Conservation (phyloP, 2,113 vertebrate species). For the Sarotherodon lohbergeri region DNA sequence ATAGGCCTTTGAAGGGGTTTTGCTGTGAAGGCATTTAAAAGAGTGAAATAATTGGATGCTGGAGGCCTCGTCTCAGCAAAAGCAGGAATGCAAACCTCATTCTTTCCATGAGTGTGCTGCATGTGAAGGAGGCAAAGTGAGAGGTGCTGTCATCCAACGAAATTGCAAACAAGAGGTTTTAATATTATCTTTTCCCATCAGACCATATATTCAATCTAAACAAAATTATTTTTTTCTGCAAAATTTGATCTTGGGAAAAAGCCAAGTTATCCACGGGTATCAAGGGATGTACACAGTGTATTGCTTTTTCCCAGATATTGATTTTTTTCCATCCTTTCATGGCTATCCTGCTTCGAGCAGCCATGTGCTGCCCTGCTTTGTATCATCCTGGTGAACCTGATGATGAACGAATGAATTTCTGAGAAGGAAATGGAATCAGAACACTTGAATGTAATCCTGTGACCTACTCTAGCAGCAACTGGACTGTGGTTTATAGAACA, state of each 20-base stretch:
- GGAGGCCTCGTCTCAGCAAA: constrained; percentile 42
- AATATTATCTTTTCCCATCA: background rate
- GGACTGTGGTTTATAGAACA: background rate
- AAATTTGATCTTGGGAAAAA: background rate
- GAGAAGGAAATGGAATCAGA: constrained; percentile 8
- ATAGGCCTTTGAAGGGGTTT: constrained; percentile 39
- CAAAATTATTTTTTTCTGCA: background rate
- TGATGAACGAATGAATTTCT: constrained; percentile 20
- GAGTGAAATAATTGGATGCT: constrained; percentile 58
- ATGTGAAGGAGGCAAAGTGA: constrained; percentile 11
- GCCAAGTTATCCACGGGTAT: constrained; percentile 6
- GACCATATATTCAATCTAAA: background rate
- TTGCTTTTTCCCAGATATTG: constrained; percentile 34
- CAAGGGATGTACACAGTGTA: background rate
- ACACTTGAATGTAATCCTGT: background rate
- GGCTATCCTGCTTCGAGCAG: constrained; percentile 17
- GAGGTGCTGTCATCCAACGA: constrained; percentile 6
- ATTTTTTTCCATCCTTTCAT: constrained; percentile 17
- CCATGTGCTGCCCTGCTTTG: background rate
- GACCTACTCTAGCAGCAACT: background rate
- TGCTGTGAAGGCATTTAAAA: constrained; percentile 48
- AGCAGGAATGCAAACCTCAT: constrained; percentile 23
- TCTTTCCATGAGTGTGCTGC: background rate
- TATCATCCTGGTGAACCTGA: constrained; percentile 11
- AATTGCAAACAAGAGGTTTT: background rate